Conservation (phyloP, 2,888 invertebrate genomes). For the Gymnoscelis rufifasciata region DNA sequence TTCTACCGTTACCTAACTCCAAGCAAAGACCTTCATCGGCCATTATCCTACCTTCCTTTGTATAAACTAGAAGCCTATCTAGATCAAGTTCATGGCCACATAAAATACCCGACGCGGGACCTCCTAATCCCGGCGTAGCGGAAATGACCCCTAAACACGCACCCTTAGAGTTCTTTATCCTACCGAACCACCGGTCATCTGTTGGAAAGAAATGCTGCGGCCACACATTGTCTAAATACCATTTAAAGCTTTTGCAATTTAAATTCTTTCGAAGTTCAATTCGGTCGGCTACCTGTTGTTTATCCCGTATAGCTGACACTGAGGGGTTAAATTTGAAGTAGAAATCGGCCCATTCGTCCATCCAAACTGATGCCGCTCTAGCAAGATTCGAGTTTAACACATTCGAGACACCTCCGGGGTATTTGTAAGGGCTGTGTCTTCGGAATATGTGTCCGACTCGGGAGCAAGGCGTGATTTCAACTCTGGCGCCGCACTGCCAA, state of each 20-base stretch:
- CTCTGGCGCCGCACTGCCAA: conserved; percentile 96
- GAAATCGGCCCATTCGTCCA: conserved; percentile 98
- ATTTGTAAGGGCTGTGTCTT: conserved; percentile 95
- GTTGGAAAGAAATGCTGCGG: conserved; percentile 97
- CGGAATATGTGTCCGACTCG: conserved; percentile 96
- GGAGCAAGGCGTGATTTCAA: conserved; percentile 95
- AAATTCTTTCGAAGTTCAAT: conserved; percentile 83
- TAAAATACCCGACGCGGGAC: conserved; percentile 81
- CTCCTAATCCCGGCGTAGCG: conserved; percentile 83
- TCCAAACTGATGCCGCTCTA: conserved; percentile 96
- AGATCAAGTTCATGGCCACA: conserved; percentile 81
- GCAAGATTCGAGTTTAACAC: conserved; percentile 95
- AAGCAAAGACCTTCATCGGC: conserved; percentile 93
- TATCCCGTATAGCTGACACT: conserved; percentile 76
- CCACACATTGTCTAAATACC: conserved; percentile 97
- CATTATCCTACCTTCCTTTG: conserved; percentile 85
- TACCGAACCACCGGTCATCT: conserved; percentile 92
- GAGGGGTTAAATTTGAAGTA: conserved; percentile 91
- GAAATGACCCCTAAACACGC: conserved; percentile 62
- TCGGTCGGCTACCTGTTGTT: conserved; percentile 82
- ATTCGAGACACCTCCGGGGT: conserved; percentile 93
- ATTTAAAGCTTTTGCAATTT: conserved; percentile 91
- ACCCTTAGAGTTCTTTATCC: conserved; percentile 80
- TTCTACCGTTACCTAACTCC: conserved; percentile 82
- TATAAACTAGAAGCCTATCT: conserved; percentile 86